These are phyloP conservation scores for Ruditapes philippinarum DNA, from an alignment of 1,140 invertebrate genomes.

Conservation along the genomic window DNA sequence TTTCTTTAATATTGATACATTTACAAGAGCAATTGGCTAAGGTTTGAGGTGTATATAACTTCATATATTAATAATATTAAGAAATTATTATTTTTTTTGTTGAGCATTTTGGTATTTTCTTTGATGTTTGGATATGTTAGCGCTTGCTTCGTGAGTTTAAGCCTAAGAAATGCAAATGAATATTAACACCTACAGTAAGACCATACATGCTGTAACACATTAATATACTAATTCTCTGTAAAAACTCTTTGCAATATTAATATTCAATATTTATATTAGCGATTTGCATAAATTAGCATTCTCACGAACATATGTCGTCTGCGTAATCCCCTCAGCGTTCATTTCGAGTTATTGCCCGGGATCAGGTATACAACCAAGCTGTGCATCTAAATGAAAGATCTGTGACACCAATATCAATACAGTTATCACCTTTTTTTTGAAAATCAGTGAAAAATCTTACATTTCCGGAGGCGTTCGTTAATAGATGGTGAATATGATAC, in stretches of 20 bases:
- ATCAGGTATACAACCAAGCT: not conserved
- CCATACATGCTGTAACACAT: not conserved
- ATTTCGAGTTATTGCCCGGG: not conserved
- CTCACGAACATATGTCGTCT: not conserved
- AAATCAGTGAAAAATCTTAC: not conserved
- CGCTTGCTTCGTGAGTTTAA: too few species aligned
- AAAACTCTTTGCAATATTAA: not conserved
- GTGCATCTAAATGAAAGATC: not conserved
- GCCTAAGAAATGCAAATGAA: not conserved
- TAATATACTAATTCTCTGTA: not conserved
- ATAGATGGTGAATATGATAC: not conserved
- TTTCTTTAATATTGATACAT: too few species aligned
- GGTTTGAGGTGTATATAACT: too few species aligned
- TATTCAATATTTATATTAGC: constrained; percentile 13
- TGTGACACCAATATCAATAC: not conserved
- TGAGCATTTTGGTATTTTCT: too few species aligned
- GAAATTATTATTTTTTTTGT: too few species aligned
- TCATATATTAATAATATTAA: too few species aligned
- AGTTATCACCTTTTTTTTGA: not conserved
- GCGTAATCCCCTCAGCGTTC: not conserved
- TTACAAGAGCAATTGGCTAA: too few species aligned
- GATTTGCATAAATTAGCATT: constrained; percentile 32
- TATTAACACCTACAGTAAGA: not conserved
- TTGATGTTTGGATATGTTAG: too few species aligned
- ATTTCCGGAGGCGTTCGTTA: not conserved